Percentiles rank a stretch among this genome's conserved stretches.
These are phyloP conservation scores for Atherinomorus stipes DNA, from an alignment of 2,113 vertebrate genomes.

Conservation along the genomic window DNA sequence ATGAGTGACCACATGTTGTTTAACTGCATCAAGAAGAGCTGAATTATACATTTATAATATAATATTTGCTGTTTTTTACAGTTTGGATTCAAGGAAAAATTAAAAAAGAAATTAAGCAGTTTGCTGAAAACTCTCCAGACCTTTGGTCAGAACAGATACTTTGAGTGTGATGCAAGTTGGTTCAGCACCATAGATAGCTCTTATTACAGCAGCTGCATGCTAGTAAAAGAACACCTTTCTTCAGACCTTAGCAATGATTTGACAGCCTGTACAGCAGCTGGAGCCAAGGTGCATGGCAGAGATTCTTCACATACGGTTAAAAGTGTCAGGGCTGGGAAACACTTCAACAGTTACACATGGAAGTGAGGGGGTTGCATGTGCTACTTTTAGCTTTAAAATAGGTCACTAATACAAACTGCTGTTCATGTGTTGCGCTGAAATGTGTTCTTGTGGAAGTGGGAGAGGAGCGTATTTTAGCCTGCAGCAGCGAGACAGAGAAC, in stretches of 20 bases:
- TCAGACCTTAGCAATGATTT: not conserved
- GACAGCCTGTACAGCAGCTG: not conserved
- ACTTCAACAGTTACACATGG: not conserved
- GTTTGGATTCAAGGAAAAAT: slow-evolving; percentile 2
- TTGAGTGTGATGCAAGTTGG: not conserved
- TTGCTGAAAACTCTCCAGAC: not conserved
- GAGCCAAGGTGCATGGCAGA: not conserved
- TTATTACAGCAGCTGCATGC: not conserved
- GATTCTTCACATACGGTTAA: not conserved
- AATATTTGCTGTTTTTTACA: not conserved
- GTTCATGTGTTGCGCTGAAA: slow-evolving; percentile 31
- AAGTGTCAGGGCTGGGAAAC: slow-evolving; percentile 9
- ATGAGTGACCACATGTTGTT: slow-evolving; percentile 31
- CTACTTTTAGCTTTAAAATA: slow-evolving; percentile 50
- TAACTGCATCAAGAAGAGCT: slow-evolving; percentile 1
- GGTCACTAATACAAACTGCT: slow-evolving; percentile 52
- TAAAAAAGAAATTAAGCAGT: not conserved
- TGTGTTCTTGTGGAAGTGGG: slow-evolving; percentile 16
- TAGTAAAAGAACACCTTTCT: not conserved
- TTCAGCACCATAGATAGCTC: slow-evolving; percentile 73
- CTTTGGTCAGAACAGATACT: slow-evolving; percentile 2
- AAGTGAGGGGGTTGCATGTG: not conserved
- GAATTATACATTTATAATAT: slow-evolving; percentile 27
- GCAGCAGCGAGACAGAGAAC: slow-evolving; percentile 27
- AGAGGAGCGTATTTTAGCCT: slow-evolving; percentile 19